These are phyloP conservation scores for Morinoia aosen DNA, from an alignment of 2,888 invertebrate genomes.

Conservation along the genomic window DNA sequence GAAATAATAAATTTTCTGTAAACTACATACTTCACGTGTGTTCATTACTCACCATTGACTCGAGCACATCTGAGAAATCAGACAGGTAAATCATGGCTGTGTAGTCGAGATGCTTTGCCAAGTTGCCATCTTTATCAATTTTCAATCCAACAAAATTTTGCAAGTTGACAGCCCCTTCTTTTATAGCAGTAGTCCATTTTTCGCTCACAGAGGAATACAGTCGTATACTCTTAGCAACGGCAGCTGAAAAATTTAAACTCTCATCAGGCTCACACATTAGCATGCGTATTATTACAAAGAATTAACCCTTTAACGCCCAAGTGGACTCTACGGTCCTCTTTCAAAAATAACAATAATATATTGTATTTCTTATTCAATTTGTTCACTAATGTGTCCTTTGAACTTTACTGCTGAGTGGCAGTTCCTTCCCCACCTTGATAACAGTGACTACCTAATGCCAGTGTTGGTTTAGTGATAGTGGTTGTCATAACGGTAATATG, in stretches of 20 bases:
- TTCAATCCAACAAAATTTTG: slow-evolving; percentile 40
- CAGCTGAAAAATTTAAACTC: background rate
- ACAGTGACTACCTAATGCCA: no score
- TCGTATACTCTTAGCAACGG: background rate
- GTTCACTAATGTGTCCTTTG: no score
- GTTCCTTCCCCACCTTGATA: no score
- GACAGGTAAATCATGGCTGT: slow-evolving; percentile 40
- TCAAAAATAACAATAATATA: no score
- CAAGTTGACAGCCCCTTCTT: background rate
- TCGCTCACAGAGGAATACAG: background rate
- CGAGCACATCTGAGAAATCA: slow-evolving; percentile 38
- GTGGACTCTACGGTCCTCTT: no score
- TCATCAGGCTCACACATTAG: background rate
- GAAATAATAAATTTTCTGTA: no score
- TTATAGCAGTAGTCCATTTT: background rate
- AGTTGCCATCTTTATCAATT: background rate
- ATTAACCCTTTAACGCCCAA: no score
- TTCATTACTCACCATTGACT: slow-evolving; percentile 41
- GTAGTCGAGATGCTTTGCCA: slow-evolving; percentile 18
- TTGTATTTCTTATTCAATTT: no score
- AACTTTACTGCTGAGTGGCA: no score
- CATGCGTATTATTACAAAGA: background rate
- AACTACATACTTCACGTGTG: no score
- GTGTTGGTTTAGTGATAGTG: no score
- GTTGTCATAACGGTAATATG: no score